Evolutionary conservation across 2,797 vertebrate genomes (phyloP).

Genomic region (Yasuhikotakia modesta): DNA sequence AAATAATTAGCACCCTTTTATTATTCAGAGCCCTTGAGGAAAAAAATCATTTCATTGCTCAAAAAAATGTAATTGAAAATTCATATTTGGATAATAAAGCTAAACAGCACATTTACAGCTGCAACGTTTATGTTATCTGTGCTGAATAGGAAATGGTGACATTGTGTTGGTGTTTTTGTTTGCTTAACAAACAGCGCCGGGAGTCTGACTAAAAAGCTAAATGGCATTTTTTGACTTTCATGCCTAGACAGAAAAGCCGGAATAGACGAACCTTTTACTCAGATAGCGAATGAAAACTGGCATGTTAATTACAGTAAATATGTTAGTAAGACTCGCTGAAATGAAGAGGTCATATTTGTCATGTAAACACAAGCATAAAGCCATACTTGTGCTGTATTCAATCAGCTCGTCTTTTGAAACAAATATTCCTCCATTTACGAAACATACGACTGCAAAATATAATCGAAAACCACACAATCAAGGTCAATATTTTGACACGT

Average conservation of each 20-base stretch:
- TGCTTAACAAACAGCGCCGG: conserved; percentile 39
- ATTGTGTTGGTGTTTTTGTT: conserved; percentile 42
- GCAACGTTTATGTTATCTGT: conserved; percentile 32
- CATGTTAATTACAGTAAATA: conserved; percentile 59
- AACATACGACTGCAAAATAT: conserved; percentile 16
- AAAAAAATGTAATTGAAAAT: conserved; percentile 43
- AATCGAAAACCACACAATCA: conserved; percentile 40
- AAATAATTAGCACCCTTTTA: conserved; percentile 33
- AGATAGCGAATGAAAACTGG: conserved; percentile 40
- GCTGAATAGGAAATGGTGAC: conserved; percentile 21
- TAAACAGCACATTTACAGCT: conserved; percentile 34
- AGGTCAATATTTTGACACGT: conserved; percentile 31
- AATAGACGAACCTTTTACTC: conserved; percentile 48
- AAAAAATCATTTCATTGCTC: conserved; percentile 25
- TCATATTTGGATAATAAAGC: conserved; percentile 45
- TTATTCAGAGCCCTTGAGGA: conserved; percentile 20
- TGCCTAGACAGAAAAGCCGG: conserved; percentile 16
- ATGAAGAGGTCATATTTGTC: conserved; percentile 55
- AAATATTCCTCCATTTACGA: conserved; percentile 37
- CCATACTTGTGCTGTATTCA: conserved; percentile 30
- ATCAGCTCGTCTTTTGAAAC: conserved; percentile 46
- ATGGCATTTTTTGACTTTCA: conserved; percentile 54
- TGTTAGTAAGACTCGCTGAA: conserved; percentile 33
- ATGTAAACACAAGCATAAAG: conserved; percentile 43
- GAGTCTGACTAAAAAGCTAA: conserved; percentile 55